Evolutionary conservation across 2,797 vertebrate species (phyloP).

Genomic region (Sebastes steindachneri): DNA sequence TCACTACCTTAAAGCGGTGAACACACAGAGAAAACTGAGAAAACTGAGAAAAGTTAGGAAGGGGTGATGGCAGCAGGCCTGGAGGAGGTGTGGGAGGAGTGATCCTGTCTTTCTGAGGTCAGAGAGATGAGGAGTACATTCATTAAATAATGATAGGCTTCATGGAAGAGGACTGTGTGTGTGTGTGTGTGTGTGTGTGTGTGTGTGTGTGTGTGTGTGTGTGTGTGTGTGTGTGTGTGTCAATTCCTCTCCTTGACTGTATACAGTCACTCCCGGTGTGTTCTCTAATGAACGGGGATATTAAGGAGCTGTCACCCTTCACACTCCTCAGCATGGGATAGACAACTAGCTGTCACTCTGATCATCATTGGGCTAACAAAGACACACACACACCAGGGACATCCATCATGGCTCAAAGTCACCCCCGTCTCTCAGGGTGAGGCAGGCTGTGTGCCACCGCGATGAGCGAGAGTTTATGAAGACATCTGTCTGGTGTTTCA

Average conservation of each 20-base stretch:
- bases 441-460: slow-evolving; percentile 32
- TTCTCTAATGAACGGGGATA: slow-evolving; percentile 56
- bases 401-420: slow-evolving; percentile 66
- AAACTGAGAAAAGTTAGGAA: not conserved
- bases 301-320: slow-evolving; percentile 57
- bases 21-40: too few species aligned
- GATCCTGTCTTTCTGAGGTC: slow-evolving; percentile 2
- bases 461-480: slow-evolving; percentile 53
- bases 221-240: slow-evolving; percentile 10
- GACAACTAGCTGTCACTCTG: slow-evolving; percentile 63
- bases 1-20: not conserved
- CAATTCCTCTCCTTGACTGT: slow-evolving; percentile 6
- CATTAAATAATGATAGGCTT: slow-evolving; percentile 42
- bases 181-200: slow-evolving; percentile 12
- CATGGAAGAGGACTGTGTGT: not conserved
- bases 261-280: slow-evolving; percentile 8
- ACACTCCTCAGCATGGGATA: slow-evolving; percentile 41
- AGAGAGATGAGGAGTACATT: slow-evolving; percentile 5
- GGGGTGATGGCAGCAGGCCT: not conserved
- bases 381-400: slow-evolving; percentile 14
- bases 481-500: slow-evolving; percentile 76
- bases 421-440: slow-evolving; percentile 55
- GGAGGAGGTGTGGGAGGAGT: slow-evolving; percentile 2
- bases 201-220: slow-evolving; percentile 11
- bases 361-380: slow-evolving; percentile 45